These are phyloP conservation scores for Premnoplex brunnescens DNA, from an alignment of 2,797 vertebrate species.

Conservation along the genomic window DNA sequence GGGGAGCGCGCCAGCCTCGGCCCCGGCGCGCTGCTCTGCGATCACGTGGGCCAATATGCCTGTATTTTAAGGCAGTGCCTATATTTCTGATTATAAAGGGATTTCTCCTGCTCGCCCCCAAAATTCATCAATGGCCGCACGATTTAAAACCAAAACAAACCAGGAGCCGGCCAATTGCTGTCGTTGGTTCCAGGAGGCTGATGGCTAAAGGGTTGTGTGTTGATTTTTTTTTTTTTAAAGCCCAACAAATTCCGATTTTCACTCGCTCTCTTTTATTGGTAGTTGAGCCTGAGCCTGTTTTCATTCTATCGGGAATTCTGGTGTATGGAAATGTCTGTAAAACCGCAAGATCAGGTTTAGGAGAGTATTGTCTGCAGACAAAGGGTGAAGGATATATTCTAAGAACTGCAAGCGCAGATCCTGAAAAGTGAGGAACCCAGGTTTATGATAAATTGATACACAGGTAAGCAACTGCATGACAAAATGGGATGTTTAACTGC, in stretches of 20 bases:
- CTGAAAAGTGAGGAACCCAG: slow-evolving; percentile 85
- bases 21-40: slow-evolving; percentile 84
- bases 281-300: slow-evolving; percentile 91
- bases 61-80: slow-evolving; percentile 93
- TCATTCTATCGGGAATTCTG: slow-evolving; percentile 99
- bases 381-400: slow-evolving; percentile 97
- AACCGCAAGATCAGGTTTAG: slow-evolving; percentile 98
- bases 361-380: slow-evolving; percentile 96
- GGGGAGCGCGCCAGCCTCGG: slow-evolving; percentile 84
- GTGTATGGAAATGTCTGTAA: slow-evolving; percentile 97
- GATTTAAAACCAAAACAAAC: slow-evolving; percentile 77
- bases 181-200: slow-evolving; percentile 43
- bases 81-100: slow-evolving; percentile 94
- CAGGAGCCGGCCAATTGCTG: slow-evolving; percentile 51
- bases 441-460: slow-evolving; percentile 96
- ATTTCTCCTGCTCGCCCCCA: slow-evolving; percentile 79
- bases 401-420: slow-evolving; percentile 85
- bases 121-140: slow-evolving; percentile 82
- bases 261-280: slow-evolving; percentile 95
- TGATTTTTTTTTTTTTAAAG: slow-evolving; percentile 13
- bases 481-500: slow-evolving; percentile 91
- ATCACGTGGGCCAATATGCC: slow-evolving; percentile 99
- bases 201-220: slow-evolving; percentile 49
- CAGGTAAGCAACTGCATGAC: slow-evolving; percentile 98
- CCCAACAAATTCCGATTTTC: slow-evolving; percentile 74